Percentiles rank a stretch among this genome's conserved stretches.
phyloP scores from a whole-genome alignment of 1,140 invertebrate species.

The Schlechtendalia chinensis region DNA sequence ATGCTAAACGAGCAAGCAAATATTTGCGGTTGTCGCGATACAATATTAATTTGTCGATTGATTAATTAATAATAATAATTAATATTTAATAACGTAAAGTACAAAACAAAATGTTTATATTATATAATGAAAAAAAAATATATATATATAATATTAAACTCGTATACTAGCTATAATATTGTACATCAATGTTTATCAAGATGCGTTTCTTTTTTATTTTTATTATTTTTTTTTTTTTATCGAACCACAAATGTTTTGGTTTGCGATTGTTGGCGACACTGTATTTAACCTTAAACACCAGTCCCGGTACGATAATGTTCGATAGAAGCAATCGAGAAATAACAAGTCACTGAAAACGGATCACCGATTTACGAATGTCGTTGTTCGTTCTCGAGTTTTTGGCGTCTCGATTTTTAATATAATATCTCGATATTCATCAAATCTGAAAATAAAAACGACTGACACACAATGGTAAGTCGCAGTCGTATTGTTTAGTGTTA shows the following conservation, averaged over 20 bases:
- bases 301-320: not conserved
- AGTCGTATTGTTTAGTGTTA: too few relatives aligned
- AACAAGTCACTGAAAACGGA: slow-evolving; percentile 25
- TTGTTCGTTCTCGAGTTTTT: not conserved
- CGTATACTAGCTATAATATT: not conserved
- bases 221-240: not conserved
- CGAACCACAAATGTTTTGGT: not conserved
- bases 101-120: not conserved
- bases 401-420: not conserved
- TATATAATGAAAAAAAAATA: not conserved
- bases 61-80: too few relatives aligned
- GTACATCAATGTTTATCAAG: not conserved
- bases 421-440: too few relatives aligned
- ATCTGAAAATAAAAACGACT: not conserved
- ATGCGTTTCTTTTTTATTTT: not conserved
- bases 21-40: not conserved
- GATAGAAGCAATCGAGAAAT: not conserved
- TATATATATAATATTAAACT: not conserved
- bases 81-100: slow-evolving; percentile 3
- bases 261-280: not conserved
- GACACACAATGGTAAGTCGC: too few relatives aligned
- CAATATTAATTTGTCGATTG: not conserved
- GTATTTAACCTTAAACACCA: slow-evolving; percentile 30
- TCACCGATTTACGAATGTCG: not conserved
- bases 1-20: too few relatives aligned